These are phyloP conservation scores for Metellina segmentata DNA, from an alignment of 2,888 invertebrate genomes.

Conservation along the genomic window DNA sequence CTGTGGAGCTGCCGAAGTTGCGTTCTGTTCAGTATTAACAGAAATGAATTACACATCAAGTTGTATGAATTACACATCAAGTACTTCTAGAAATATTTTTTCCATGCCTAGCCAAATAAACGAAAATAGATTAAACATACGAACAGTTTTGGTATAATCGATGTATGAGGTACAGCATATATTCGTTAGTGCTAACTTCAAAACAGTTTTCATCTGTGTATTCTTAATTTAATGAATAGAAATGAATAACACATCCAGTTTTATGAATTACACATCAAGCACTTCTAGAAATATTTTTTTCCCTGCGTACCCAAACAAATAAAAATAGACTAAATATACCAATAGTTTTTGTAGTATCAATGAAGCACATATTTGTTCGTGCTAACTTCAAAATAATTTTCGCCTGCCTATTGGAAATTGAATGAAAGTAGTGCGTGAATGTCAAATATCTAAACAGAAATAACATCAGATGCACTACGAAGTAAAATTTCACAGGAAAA, in stretches of 20 bases:
- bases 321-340: no score
- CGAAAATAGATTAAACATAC: not conserved
- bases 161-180: not conserved
- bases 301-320: not conserved
- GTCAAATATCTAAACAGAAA: no score
- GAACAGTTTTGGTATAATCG: not conserved
- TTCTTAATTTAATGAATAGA: not conserved
- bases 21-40: not conserved
- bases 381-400: not conserved
- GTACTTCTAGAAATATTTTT: not conserved
- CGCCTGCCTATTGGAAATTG: not conserved
- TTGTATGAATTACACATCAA: not conserved
- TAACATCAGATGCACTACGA: no score
- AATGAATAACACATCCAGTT: not conserved
- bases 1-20: not conserved
- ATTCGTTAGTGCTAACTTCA: not conserved
- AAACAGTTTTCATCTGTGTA: not conserved
- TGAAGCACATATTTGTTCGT: not conserved
- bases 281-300: not conserved
- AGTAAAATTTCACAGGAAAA: no score
- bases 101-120: not conserved
- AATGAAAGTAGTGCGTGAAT: no score
- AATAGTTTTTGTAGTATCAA: not conserved
- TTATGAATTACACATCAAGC: not conserved
- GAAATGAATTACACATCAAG: conserved; percentile 4